A percentile compares a stretch with the other conserved stretches of the same genome.
Conservation (phyloP, 2,797 vertebrate species). For the Enteromius mattozi region DNA sequence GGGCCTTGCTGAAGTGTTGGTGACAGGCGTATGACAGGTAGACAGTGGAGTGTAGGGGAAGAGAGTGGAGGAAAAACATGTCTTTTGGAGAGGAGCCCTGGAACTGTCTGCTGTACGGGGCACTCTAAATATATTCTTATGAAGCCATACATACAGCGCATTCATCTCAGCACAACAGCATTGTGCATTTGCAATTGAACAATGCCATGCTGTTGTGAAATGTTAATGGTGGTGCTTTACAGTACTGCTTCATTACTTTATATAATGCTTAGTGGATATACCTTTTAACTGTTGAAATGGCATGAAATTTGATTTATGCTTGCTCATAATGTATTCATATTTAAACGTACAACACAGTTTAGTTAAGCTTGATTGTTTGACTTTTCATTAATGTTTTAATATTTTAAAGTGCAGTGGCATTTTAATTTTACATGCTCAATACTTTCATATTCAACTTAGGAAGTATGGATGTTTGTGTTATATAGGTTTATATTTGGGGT, state of each 20-base stretch:
- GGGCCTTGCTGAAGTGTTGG: constrained; percentile 45
- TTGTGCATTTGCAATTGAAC: constrained; percentile 3
- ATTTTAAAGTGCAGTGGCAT: not conserved
- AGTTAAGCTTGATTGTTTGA: not conserved
- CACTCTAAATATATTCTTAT: constrained; percentile 46
- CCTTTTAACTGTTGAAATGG: not conserved
- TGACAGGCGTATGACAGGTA: constrained; percentile 68
- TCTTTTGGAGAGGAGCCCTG: constrained; percentile 31
- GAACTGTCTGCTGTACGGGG: constrained; percentile 45
- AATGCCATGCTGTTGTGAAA: not conserved
- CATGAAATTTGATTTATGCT: not conserved
- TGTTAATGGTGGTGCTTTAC: not conserved
- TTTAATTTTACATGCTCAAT: not conserved
- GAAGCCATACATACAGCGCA: constrained; percentile 26
- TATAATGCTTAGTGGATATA: not conserved
- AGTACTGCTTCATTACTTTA: not conserved
- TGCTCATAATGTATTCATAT: not conserved
- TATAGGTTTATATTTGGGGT: not conserved
- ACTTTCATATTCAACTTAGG: not conserved
- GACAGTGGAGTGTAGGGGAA: constrained; percentile 70
- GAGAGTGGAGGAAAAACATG: constrained; percentile 45
- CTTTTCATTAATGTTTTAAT: not conserved
- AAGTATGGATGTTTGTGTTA: not conserved
- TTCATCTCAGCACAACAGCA: constrained; percentile 34
- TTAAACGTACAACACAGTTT: not conserved